These are phyloP conservation scores for Jaculus jaculus DNA, from an alignment of 2,113 vertebrate genomes.

Conservation along the genomic window DNA sequence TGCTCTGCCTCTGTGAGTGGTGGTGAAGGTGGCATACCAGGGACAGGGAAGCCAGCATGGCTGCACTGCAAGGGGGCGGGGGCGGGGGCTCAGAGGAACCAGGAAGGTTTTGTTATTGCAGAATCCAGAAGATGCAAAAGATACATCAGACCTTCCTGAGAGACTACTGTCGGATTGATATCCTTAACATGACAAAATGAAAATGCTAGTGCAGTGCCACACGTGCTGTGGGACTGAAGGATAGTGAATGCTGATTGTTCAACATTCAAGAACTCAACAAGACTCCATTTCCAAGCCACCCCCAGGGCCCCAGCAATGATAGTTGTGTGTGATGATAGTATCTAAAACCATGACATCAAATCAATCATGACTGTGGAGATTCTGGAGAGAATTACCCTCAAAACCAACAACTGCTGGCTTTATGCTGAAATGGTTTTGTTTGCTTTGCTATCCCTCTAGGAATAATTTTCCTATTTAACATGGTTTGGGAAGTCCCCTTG, in stretches of 20 bases:
- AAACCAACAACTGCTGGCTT: not conserved
- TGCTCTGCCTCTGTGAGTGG: not conserved
- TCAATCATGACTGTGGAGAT: not conserved
- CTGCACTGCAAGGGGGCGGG: not conserved
- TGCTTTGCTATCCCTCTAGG: not conserved
- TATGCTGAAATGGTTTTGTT: not conserved
- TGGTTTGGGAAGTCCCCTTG: not conserved
- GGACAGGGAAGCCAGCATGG: not conserved
- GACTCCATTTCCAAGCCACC: not conserved
- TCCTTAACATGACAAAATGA: not conserved
- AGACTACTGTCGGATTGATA: not conserved
- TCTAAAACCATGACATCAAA: not conserved
- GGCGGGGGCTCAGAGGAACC: not conserved
- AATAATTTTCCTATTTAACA: not conserved
- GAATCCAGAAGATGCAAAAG: constrained; percentile 15
- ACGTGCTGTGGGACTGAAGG: not conserved
- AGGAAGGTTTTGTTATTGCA: not conserved
- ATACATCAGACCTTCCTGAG: not conserved
- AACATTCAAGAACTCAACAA: not conserved
- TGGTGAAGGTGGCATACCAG: not conserved
- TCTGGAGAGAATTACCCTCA: not conserved
- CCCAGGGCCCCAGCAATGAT: not conserved
- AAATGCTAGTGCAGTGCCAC: not conserved
- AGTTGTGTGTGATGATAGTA: not conserved
- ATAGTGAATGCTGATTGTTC: not conserved